phyloP scores from a whole-genome alignment of 1,140 invertebrate genomes.

The Diploscapter pachys region DNA sequence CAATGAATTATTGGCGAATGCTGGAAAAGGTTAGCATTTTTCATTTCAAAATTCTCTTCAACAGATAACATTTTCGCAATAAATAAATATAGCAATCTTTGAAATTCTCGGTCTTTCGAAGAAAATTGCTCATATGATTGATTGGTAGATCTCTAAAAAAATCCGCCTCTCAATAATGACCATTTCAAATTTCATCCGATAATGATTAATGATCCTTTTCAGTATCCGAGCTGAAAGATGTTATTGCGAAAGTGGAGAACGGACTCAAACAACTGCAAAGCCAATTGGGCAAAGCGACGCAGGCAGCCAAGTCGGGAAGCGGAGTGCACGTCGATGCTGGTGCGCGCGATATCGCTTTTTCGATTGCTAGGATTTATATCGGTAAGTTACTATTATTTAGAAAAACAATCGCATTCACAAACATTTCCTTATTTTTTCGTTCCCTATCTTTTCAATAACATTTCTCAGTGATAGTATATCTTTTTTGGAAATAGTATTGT shows the following conservation, averaged over 20 bases:
- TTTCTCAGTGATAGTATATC: neutral
- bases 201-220: constrained; percentile 63
- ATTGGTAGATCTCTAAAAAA: too few species aligned
- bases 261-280: neutral
- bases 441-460: too few species aligned
- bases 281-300: neutral
- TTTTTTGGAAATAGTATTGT: constrained; percentile 8
- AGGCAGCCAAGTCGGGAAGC: neutral
- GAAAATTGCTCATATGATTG: too few species aligned
- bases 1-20: constrained; percentile 3
- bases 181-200: too few species aligned
- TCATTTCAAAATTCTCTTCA: neutral
- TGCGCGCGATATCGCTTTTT: constrained; percentile 16
- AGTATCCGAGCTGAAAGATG: constrained; percentile 60
- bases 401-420: neutral
- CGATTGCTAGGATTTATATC: constrained; percentile 21
- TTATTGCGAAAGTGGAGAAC: constrained; percentile 58
- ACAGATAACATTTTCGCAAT: too few species aligned
- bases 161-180: too few species aligned
- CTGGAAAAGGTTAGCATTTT: neutral
- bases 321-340: constrained; percentile 1
- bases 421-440: too few species aligned
- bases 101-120: too few species aligned
- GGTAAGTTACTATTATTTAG: constrained; percentile 13
- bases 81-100: too few species aligned